Conservation (phyloP, 2,797 vertebrate genomes). For the Gymnoscopelus microlampas region DNA sequence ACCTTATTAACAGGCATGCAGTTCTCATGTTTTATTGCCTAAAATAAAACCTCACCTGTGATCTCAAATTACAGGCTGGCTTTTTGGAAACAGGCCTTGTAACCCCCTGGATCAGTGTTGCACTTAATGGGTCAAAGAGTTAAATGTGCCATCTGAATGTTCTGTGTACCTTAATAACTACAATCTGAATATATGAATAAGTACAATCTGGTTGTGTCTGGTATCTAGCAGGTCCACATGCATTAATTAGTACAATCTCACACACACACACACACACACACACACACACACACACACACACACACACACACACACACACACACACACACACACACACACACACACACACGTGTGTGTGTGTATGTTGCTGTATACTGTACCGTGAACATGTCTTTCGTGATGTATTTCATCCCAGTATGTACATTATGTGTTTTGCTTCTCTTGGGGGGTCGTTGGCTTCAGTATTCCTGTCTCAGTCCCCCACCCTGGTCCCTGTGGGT, state of each 20-base stretch:
- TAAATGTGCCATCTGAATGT: conserved; percentile 69
- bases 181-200: background rate
- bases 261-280: conserved; percentile 5
- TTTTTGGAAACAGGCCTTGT: conserved; percentile 74
- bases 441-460: conserved; percentile 27
- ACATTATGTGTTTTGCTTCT: conserved; percentile 49
- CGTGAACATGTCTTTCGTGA: conserved; percentile 33
- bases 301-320: background rate
- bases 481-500: conserved; percentile 41
- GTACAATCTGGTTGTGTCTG: conserved; percentile 63
- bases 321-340: conserved; percentile 3
- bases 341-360: too few species aligned
- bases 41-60: conserved; percentile 80
- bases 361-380: background rate
- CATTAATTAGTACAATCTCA: conserved; percentile 66
- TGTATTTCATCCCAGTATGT: conserved; percentile 40
- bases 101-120: conserved; percentile 71
- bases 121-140: conserved; percentile 74
- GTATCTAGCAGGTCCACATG: conserved; percentile 59
- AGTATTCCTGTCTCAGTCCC: conserved; percentile 44
- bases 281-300: conserved; percentile 7
- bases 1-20: conserved; percentile 82
- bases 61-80: conserved; percentile 78
- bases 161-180: background rate
- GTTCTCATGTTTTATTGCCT: conserved; percentile 82